Evolutionary conservation across 2,888 invertebrate species (phyloP).

Genomic region (Chrysolina haemoptera): DNA sequence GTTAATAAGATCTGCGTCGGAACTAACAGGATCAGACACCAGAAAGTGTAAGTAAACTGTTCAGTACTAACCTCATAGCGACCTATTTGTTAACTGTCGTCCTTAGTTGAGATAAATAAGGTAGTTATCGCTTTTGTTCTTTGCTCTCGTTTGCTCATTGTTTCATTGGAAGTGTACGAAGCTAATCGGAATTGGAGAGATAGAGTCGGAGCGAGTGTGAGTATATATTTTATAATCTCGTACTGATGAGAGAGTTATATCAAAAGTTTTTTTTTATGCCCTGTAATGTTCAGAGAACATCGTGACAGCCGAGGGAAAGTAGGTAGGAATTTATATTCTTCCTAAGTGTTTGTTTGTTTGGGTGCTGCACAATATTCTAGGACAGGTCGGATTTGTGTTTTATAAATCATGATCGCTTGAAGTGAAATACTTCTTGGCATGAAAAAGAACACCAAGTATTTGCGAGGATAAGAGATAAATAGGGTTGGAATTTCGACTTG

Average conservation of each 20-base stretch:
- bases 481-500: no score
- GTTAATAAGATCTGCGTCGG: slow-evolving; percentile 66
- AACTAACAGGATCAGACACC: slow-evolving; percentile 63
- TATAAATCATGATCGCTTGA: no score
- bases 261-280: no score
- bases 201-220: neutral
- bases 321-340: no score
- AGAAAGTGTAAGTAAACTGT: slow-evolving; percentile 67
- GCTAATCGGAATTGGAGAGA: neutral
- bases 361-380: no score
- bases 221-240: neutral
- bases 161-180: slow-evolving; percentile 8
- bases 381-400: no score
- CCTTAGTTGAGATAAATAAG: slow-evolving; percentile 65
- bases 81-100: slow-evolving; percentile 67
- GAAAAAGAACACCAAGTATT: no score
- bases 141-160: slow-evolving; percentile 32
- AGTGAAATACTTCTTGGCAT: no score
- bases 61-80: slow-evolving; percentile 63
- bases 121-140: slow-evolving; percentile 54
- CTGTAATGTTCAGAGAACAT: no score
- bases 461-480: no score
- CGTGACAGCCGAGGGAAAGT: no score
- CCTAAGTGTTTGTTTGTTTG: no score
- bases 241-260: neutral